These are phyloP conservation scores for Coregonus ussuriensis DNA, from an alignment of 2,797 vertebrate genomes.

Conservation along the genomic window DNA sequence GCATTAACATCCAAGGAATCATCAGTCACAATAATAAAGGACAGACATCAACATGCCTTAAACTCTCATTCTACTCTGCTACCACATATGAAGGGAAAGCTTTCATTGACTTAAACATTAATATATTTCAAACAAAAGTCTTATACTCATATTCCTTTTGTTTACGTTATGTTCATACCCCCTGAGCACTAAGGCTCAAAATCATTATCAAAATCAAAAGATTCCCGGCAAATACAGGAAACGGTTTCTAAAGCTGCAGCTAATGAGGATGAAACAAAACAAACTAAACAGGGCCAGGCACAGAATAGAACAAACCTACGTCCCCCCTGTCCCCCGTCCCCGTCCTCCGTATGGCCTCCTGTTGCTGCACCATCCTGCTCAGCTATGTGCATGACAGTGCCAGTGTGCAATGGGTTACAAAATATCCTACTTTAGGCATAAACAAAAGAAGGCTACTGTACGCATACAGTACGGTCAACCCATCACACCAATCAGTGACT, in stretches of 20 bases:
- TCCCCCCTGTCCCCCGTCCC: constrained; percentile 18
- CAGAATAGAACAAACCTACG: not conserved
- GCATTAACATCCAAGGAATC: not conserved
- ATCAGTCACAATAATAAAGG: not conserved
- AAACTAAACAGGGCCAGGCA: not conserved
- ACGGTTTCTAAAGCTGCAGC: not conserved
- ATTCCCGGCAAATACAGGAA: constrained; percentile 3
- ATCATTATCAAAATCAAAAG: not conserved
- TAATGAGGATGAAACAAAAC: not conserved
- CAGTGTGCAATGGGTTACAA: not conserved
- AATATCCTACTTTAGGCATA: not conserved
- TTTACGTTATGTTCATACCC: not conserved
- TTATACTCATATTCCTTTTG: not conserved
- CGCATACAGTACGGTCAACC: not conserved
- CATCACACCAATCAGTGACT: not conserved
- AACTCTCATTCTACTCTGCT: not conserved
- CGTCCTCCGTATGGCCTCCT: not conserved
- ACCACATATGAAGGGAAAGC: not conserved
- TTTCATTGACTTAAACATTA: not conserved
- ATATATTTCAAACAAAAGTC: not conserved
- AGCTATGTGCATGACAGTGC: not conserved
- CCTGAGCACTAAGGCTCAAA: not conserved
- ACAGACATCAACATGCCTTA: not conserved
- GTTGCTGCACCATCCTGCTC: not conserved
- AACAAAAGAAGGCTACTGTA: not conserved